Conservation (phyloP, 1,140 invertebrate species). For the Cherax quadricarinatus region DNA sequence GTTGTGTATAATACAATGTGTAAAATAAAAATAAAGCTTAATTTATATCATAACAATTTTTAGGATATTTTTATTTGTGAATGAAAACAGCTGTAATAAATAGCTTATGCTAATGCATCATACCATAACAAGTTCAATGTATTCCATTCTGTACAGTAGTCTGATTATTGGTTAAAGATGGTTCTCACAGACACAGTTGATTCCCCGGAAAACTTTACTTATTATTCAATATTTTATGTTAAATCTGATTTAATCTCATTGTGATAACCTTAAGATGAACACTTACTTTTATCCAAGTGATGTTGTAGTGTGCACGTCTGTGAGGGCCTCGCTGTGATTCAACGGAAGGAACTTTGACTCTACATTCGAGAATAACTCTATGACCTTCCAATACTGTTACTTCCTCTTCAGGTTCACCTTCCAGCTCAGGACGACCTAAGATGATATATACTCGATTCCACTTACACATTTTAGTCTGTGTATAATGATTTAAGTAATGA, state of each 20-base stretch:
- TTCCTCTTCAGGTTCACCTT: conserved; percentile 51
- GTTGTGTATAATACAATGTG: too few species aligned
- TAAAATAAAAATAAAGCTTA: too few species aligned
- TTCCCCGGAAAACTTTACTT: background rate
- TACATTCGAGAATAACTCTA: conserved; percentile 41
- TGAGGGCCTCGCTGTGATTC: background rate
- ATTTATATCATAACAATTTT: too few species aligned
- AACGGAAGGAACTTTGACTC: conserved; percentile 8
- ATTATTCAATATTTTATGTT: background rate
- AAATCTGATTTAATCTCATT: background rate
- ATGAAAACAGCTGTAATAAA: too few species aligned
- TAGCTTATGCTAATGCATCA: too few species aligned
- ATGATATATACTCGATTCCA: background rate
- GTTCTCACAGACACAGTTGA: too few species aligned
- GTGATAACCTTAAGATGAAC: background rate
- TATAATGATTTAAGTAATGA: background rate
- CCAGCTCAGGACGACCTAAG: conserved; percentile 41
- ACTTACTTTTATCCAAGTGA: conserved; percentile 64
- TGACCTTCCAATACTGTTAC: conserved; percentile 36
- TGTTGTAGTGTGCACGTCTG: conserved; percentile 8
- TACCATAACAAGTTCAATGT: too few species aligned
- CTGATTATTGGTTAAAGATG: too few species aligned
- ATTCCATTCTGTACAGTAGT: too few species aligned
- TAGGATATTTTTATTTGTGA: too few species aligned
- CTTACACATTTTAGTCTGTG: background rate